Conservation (phyloP, 2,113 vertebrate species). For the Zapornia atra region DNA sequence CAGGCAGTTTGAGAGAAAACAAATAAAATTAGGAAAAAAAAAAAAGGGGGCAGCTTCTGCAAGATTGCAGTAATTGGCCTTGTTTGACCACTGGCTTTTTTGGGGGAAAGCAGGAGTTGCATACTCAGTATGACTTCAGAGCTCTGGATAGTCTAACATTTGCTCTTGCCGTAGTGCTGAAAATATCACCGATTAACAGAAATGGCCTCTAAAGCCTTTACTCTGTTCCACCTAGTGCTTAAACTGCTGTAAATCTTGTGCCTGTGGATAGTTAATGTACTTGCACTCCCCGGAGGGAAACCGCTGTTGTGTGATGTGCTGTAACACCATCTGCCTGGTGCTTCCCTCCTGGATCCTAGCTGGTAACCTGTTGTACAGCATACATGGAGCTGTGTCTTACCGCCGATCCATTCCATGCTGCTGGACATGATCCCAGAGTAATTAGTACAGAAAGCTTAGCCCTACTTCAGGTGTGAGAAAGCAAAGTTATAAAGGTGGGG, state of each 20-base stretch:
- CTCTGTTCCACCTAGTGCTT: background rate
- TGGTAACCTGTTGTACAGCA: background rate
- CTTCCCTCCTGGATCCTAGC: background rate
- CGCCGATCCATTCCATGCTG: background rate
- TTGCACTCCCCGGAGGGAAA: background rate
- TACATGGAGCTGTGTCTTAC: background rate
- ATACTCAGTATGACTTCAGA: background rate
- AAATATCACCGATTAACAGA: background rate
- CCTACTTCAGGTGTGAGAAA: background rate
- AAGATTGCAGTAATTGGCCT: background rate
- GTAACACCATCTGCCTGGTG: rapidly evolving
- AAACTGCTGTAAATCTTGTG: background rate
- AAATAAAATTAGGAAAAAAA: background rate
- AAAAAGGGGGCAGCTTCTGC: background rate
- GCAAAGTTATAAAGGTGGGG: background rate
- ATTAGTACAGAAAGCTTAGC: background rate
- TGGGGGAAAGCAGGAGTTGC: background rate
- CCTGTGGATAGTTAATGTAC: background rate
- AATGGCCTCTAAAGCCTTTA: background rate
- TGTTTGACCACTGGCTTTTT: background rate
- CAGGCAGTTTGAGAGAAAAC: background rate
- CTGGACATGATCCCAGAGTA: background rate
- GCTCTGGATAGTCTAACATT: background rate
- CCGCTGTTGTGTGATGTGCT: background rate
- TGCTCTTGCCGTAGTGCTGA: background rate